phyloP scores from a whole-genome alignment of 2,797 vertebrate genomes.

The Hippoglossus hippoglossus region DNA sequence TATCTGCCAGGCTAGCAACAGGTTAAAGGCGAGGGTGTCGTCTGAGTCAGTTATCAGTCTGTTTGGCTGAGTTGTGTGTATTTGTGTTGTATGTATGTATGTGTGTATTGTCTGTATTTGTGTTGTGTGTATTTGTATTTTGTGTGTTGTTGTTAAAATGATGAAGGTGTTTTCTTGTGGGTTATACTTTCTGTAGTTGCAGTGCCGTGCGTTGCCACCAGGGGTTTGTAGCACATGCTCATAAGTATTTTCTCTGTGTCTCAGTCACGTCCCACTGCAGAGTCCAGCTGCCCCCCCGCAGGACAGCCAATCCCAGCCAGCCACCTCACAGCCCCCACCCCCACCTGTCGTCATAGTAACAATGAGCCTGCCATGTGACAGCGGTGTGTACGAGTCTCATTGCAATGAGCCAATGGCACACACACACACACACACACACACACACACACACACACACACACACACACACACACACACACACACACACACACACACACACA shows the following conservation, averaged over 20 bases:
- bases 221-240: not conserved
- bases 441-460: not conserved
- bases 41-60: too few relatives aligned
- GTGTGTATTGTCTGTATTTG: too few relatives aligned
- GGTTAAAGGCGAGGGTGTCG: too few relatives aligned
- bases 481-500: too few relatives aligned
- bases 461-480: too few relatives aligned
- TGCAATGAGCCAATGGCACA: slow-evolving; percentile 11
- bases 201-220: too few relatives aligned
- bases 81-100: too few relatives aligned
- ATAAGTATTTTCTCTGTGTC: slow-evolving; percentile 14
- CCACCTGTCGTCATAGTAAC: slow-evolving; percentile 71
- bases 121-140: too few relatives aligned
- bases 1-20: too few relatives aligned
- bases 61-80: too few relatives aligned
- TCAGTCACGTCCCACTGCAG: slow-evolving; percentile 84
- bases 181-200: not conserved
- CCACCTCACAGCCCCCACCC: slow-evolving; percentile 55
- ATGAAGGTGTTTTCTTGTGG: not conserved
- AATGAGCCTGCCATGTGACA: slow-evolving; percentile 61
- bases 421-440: not conserved
- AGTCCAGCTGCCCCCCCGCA: slow-evolving; percentile 62
- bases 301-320: slow-evolving; percentile 62
- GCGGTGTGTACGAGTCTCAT: slow-evolving; percentile 29
- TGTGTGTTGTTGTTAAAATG: too few relatives aligned